Conservation (phyloP, 2,888 invertebrate species). For the Pandemis corylana region DNA sequence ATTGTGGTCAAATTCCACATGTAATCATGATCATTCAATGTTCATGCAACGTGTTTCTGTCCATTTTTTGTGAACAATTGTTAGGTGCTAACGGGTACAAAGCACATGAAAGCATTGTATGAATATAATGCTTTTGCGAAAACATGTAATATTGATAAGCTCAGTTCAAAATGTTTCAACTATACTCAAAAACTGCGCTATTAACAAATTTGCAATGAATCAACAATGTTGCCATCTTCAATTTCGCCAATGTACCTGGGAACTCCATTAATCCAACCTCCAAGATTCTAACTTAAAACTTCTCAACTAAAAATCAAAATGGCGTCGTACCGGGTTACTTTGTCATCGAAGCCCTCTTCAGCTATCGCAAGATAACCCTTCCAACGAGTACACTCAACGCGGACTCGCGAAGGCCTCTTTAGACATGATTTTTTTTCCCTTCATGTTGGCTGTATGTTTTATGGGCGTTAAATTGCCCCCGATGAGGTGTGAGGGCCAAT, state of each 20-base stretch:
- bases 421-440: conserved; percentile 48
- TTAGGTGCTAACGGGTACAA: too few species aligned
- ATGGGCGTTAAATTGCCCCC: conserved; percentile 36
- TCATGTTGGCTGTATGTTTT: conserved; percentile 51
- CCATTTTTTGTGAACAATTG: too few species aligned
- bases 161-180: too few species aligned
- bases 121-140: too few species aligned
- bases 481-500: conserved; percentile 29
- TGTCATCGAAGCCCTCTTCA: conserved; percentile 35
- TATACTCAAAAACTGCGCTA: too few species aligned
- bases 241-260: not conserved
- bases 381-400: conserved; percentile 28
- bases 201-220: too few species aligned
- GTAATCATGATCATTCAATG: too few species aligned
- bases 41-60: too few species aligned
- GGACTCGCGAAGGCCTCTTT: conserved; percentile 45
- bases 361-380: conserved; percentile 42
- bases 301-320: conserved; percentile 31
- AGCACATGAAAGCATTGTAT: too few species aligned
- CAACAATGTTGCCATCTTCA: not conserved
- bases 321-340: conserved; percentile 30
- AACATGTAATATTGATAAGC: too few species aligned
- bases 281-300: not conserved
- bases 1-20: too few species aligned
- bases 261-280: not conserved